Base-by-base conservation (phyloP, 2,888 invertebrate genomes). In the Cybosia mesomella region DNA sequence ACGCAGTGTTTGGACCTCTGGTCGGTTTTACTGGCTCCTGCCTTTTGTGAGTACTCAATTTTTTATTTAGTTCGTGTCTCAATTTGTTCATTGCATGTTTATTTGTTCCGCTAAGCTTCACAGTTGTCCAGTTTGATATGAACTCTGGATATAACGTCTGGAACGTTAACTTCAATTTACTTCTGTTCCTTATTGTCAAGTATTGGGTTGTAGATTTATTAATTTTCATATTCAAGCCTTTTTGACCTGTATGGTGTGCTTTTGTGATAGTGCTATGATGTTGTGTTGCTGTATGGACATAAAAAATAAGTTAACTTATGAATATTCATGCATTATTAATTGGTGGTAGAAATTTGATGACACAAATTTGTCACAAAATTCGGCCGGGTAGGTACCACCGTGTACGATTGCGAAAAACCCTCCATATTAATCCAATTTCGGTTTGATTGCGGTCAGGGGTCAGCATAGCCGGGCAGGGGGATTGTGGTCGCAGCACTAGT, bases 61-160 rank as follows among this genome's bases (percentile, higher is more conserved):
- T 4, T 5, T 1, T 28, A 11, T 32, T 49, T 8, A 5, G 28
- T 15, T n/a, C 21, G 32, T 59, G 15, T 8, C n/a, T 55, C 18
- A 24, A 24, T 28, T n/a, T 28, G 7, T n/a, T 49, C 11, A 3
- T 10, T 21, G 32, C n/a, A 21, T 28, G 49, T 21, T n/a, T 53
- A 3, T 21, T 28, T 11, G 21, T 39, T 22, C 2, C 36, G 18
- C 24, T 36, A 2, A 15, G 15, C 15, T 59, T 59, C 1, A 39
- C 10, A 3, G 36, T 53, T 21, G 61, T 49, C 61, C 61, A 53
- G 8, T 24, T 28, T 32, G 49, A 32, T 28, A 61, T 13, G 21
- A 61, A 61, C 32, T 61, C 28, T 8, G 61, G 61, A 13, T 61
- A 61, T 21, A 61, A 15, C 18, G 61, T 61, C 13, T 28, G 61